Evolutionary conservation across 2,888 invertebrate genomes (phyloP).

Genomic region (Scaptodrosophila latifasciaeformis): DNA sequence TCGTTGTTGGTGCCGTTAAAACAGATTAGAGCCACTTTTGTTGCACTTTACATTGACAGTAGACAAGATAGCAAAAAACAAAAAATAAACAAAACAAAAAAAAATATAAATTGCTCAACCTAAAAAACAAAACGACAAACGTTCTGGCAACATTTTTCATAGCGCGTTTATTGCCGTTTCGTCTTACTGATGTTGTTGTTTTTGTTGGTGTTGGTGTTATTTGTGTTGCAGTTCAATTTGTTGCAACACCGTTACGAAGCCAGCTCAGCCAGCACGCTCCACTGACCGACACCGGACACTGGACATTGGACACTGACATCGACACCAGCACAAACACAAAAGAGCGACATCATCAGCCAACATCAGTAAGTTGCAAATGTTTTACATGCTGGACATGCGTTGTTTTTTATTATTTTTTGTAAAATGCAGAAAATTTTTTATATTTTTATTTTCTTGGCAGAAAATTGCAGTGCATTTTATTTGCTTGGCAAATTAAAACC

Average conservation of each 20-base stretch:
- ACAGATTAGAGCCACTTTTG: conserved; percentile 64
- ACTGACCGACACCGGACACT: too few relatives aligned
- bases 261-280: too few relatives aligned
- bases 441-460: neutral
- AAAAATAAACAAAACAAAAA: conserved; percentile 18
- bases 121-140: too few relatives aligned
- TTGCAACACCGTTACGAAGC: conserved; percentile 51
- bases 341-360: too few relatives aligned
- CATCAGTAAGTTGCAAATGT: conserved; percentile 35
- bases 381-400: conserved; percentile 44
- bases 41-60: neutral
- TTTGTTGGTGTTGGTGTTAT: neutral
- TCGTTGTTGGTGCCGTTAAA: conserved; percentile 54
- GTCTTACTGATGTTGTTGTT: neutral
- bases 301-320: too few relatives aligned
- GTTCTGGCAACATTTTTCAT: neutral
- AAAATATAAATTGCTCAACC: neutral
- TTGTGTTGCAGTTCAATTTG: conserved; percentile 49
- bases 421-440: neutral
- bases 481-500: conserved; percentile 61
- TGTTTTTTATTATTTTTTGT: conserved; percentile 16
- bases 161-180: conserved; percentile 49
- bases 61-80: neutral
- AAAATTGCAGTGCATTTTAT: conserved; percentile 27
- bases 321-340: conserved; percentile 10